A percentile compares a stretch with the other conserved stretches of the same genome.
Evolutionary conservation across 2,113 vertebrate genomes (phyloP).

Genomic region (Zosterops lateralis): DNA sequence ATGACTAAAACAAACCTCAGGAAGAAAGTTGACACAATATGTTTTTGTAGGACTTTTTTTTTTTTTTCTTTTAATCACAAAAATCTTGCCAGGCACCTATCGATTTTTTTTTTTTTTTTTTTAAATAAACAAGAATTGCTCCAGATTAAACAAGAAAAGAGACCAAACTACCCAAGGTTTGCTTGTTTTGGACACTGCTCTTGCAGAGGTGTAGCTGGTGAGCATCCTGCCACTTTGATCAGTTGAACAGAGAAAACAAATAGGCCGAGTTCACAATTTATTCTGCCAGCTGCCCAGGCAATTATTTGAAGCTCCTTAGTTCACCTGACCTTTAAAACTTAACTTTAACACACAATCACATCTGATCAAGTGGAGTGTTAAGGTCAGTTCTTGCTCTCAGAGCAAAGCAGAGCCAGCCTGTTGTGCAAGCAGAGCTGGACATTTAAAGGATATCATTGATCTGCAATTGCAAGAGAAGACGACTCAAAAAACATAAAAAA

Average conservation of each 20-base stretch:
- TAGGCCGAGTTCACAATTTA: background rate
- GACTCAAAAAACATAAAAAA: background rate
- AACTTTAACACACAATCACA: background rate
- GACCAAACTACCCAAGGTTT: conserved; percentile 7
- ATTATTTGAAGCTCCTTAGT: background rate
- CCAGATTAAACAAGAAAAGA: conserved; percentile 43
- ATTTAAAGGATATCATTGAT: background rate
- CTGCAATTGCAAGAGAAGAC: background rate
- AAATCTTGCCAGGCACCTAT: background rate
- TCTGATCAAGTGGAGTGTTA: background rate
- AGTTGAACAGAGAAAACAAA: background rate
- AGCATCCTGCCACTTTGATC: conserved; percentile 15
- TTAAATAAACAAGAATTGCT: conserved; percentile 9
- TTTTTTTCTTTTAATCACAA: background rate
- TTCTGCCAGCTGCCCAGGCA: background rate
- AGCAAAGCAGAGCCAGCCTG: background rate
- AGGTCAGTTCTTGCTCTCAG: background rate
- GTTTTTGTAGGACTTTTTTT: background rate
- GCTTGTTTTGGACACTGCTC: conserved; percentile 16
- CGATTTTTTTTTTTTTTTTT: background rate
- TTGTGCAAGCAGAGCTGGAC: conserved; percentile 13
- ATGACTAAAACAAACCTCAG: background rate
- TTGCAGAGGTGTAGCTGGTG: conserved; percentile 10
- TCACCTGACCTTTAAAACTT: conserved; percentile 18
- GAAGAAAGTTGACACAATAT: background rate